Base-by-base conservation (phyloP, 2,888 invertebrate genomes). In the Polymixis flavicincta region DNA sequence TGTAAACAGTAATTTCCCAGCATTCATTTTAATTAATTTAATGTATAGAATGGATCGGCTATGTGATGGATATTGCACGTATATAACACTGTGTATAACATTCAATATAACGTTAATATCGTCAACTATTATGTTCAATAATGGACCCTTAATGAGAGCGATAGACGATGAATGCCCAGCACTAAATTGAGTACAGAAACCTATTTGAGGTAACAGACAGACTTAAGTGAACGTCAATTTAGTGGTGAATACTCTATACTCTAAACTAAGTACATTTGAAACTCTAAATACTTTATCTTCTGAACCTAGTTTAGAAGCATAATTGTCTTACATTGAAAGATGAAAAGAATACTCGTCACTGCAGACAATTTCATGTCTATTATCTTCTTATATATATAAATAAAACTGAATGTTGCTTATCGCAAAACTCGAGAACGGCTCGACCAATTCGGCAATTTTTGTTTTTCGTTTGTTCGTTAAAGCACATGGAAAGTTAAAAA, bases 161-260 rank as follows among this genome's bases (percentile, higher is more conserved):
- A 19, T 28, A n/a, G 14, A 9, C 42, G 11, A 19, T 42, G 22
- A 28, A 11, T 45, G 13, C 11, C 42, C 42, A 65, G 19, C 42
- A 25, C 22, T 45, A 45, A 66, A 54, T 71, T 42, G 17, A 42
- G 22, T 28, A 7, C 11, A 11, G 8, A 2, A 2, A 48, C 25
- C 52, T 13, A 28, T 50, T 37, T 50, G 50, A 50, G 28, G 57
- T 50, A 57, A 65, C 28, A 28, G 63, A 55, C 17, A 54, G 48
- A 55, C 48, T 63, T 74, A 63, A 59, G 25, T 73, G n/a, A 42
- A 42, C n/a, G 25, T 42, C 48, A 69, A 71, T 54, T 61, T 54
- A 25, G 17, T 32, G 22, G 37, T 28, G 5, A 45, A 60, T 60
- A 45, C 67, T 71, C 48, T 48, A 28, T 22, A 14, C 2, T 22